Evolutionary conservation across 2,888 invertebrate species (phyloP), one percentile per base, ranked within the genome.

Genomic region (Anthoptus insignis): DNA sequence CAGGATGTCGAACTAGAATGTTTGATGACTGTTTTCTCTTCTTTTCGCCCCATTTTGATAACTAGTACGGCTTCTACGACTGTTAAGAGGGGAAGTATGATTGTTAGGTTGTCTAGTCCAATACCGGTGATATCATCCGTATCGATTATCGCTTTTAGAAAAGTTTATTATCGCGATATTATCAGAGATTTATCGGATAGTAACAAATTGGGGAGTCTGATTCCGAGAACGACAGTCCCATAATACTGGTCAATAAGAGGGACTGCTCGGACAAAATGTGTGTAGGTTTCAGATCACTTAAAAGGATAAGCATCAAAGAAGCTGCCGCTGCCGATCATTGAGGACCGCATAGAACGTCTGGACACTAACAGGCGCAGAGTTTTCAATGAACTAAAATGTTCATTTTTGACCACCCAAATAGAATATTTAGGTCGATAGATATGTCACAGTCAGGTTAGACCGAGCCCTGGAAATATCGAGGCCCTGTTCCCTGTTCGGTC

Each of bases 391-490:
- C 39, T 52, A 11, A 76, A 73, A 19, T 69, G 71, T 39, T 53
- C 59, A 0, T 73, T 73, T 54, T 42, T 71, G 8, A 27, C 50
- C 0, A 73, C 70, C 0, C 59, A 73, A 14, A 56, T 76, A 0
- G 76, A 77, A 29, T 79, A 77, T 49, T 42, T 77, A 1, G 75
- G 76, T 6, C 65, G 68, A 0, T 21, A 64, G 0, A 71, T 76
- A 3, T 49, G 65, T 24, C 53, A 71, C 3, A 74, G 73, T 70
- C 73, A 75, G 68, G 74, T 76, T 5, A 49, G 68, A 34, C 75
- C 77, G 66, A 74, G 74, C 37, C 49, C 66, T 1, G n/a, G 42
- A 0, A 76, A 78, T 22, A 34, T 76, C 0, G 47, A 75, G 37
- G 76, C 76, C 0, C 22, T 78, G 6, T 32, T 65, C 0, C 66